A percentile compares a stretch with the other conserved stretches of the same genome.
phyloP scores from a whole-genome alignment of 1,140 invertebrate genomes.

The Drosophila fuyamai region DNA sequence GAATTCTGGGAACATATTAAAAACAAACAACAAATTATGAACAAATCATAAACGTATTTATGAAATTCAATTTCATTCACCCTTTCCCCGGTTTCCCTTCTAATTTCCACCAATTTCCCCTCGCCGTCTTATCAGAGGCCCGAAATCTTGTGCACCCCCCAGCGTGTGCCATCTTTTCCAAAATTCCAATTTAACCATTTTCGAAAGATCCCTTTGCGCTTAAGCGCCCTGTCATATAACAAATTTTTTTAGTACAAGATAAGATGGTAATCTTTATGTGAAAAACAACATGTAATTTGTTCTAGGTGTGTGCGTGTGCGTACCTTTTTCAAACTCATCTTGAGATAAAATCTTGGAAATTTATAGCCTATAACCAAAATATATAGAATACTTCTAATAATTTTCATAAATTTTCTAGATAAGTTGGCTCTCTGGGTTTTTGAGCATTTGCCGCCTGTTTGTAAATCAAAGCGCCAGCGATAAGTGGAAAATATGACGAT shows the following conservation, averaged over 20 bases:
- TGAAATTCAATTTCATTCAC: slow-evolving; percentile 74
- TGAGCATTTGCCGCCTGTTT: slow-evolving; percentile 69
- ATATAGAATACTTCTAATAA: slow-evolving; percentile 83
- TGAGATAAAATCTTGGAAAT: slow-evolving; percentile 80
- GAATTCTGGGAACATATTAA: slow-evolving; percentile 61
- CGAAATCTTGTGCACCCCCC: slow-evolving; percentile 71
- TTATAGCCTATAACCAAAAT: slow-evolving; percentile 79
- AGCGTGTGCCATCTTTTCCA: slow-evolving; percentile 74
- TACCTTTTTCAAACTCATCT: slow-evolving; percentile 69
- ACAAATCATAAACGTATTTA: slow-evolving; percentile 79
- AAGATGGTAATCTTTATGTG: slow-evolving; percentile 83
- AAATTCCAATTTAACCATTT: slow-evolving; percentile 50
- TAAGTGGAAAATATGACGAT: slow-evolving; percentile 63
- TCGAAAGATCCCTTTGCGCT: slow-evolving; percentile 60
- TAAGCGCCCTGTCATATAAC: slow-evolving; percentile 77
- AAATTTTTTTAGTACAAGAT: slow-evolving; percentile 78
- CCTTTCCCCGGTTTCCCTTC: slow-evolving; percentile 25
- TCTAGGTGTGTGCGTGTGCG: slow-evolving; percentile 46
- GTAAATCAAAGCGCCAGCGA: slow-evolving; percentile 73
- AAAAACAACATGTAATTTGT: slow-evolving; percentile 84
- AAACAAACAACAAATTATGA: slow-evolving; percentile 76
- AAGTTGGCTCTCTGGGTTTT: slow-evolving; percentile 40
- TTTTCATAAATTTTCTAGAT: slow-evolving; percentile 79
- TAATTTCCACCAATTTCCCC: slow-evolving; percentile 25
- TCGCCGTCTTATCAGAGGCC: slow-evolving; percentile 48